Evolutionary conservation across 2,888 invertebrate species (phyloP).

Genomic region (Perdita meconis): DNA sequence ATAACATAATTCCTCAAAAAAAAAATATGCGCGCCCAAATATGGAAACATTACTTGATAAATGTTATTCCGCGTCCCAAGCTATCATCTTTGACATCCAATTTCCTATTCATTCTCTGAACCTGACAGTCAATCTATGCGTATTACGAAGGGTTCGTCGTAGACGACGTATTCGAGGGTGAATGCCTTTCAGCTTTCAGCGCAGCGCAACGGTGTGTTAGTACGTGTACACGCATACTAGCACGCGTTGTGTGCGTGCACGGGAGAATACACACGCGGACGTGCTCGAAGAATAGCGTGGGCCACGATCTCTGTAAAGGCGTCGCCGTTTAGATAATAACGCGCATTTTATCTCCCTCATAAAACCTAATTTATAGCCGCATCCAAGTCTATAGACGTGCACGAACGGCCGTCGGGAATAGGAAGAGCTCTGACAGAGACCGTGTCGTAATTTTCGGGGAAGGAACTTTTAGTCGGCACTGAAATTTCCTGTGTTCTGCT

Average conservation of each 20-base stretch:
- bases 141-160: conserved; percentile 66
- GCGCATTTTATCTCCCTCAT: conserved; percentile 84
- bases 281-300: conserved; percentile 75
- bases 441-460: conserved; percentile 63
- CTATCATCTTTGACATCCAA: conserved; percentile 64
- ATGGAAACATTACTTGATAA: conserved; percentile 49
- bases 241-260: background rate
- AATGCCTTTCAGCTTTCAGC: conserved; percentile 65
- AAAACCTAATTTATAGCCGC: conserved; percentile 83
- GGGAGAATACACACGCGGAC: conserved; percentile 18
- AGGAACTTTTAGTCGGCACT: conserved; percentile 28
- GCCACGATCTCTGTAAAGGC: conserved; percentile 81
- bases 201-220: too few species aligned
- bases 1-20: too few species aligned
- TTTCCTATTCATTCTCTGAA: conserved; percentile 71
- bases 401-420: conserved; percentile 77
- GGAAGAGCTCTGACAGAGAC: conserved; percentile 65
- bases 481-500: background rate
- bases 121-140: conserved; percentile 72
- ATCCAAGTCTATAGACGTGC: conserved; percentile 82
- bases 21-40: conserved; percentile 14
- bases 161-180: conserved; percentile 65
- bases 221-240: background rate
- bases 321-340: conserved; percentile 84
- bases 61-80: conserved; percentile 51